Base-by-base conservation (phyloP, 2,797 vertebrate species). In the Gastrophryne carolinensis region DNA sequence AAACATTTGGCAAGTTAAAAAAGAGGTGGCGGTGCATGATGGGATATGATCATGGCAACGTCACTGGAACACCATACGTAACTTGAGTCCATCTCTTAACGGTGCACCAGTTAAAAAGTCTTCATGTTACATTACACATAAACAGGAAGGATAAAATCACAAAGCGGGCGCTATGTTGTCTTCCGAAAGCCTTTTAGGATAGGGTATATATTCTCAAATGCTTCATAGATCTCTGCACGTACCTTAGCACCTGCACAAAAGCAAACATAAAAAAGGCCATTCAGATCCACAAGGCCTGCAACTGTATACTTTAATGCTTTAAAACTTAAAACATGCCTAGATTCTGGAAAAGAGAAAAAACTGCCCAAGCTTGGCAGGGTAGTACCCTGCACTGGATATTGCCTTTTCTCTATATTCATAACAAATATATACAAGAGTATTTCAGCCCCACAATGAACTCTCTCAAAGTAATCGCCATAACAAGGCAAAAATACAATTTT, bases 201-300 rank as follows among this genome's bases (percentile, higher is more conserved):
- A 34, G 98, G 98, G 85, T 99, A 99, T 84, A 99, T 99, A 83
- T 99, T 99, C 90, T 99, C 97, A 92, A 99, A 99, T 0, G 98
- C 98, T 89, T 99, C 98, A 17, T 99, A 99, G 82, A 99, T 99
- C 87, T 99, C 98, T 78, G 87, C 92, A 92, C 97, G 92, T 83
- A 99, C 97, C 85, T 99, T 99, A 87, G 98, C 98, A 87, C 98
- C 98, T 99, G 67, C 2, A 62, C 50, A 21, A 60, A 10, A 52
- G 2, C 19, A 67, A 56, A 26, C 3, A 35, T 3, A 11, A 50
- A 62, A n/a, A 9, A 34, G 2, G 5, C n/a, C n/a, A n/a, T n/a
- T n/a, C n/a, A n/a, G n/a, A n/a, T n/a, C n/a, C n/a, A n/a, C n/a
- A n/a, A n/a, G n/a, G n/a, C n/a, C n/a, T n/a, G n/a, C n/a, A n/a